These are phyloP conservation scores for Lasioglossum lativentre DNA, from an alignment of 2,888 invertebrate species.

Conservation along the genomic window DNA sequence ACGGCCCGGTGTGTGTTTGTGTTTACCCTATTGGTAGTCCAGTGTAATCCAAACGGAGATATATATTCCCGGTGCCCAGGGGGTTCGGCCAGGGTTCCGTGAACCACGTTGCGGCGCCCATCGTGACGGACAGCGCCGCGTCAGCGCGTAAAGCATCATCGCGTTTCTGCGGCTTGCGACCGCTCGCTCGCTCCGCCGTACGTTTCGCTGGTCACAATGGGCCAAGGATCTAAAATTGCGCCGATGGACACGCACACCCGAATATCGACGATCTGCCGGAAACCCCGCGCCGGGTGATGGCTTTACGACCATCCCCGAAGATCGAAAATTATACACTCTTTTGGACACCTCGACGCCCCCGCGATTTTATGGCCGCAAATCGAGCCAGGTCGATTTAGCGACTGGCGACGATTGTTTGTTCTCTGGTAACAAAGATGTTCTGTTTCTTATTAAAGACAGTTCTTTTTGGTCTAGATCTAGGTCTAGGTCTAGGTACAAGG, in stretches of 20 bases:
- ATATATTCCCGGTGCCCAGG: constrained; percentile 70
- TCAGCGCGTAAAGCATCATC: constrained; percentile 79
- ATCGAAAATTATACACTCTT: constrained; percentile 6
- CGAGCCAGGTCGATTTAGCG: background rate
- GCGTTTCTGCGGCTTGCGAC: constrained; percentile 72
- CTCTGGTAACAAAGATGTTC: background rate
- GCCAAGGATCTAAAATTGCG: constrained; percentile 46
- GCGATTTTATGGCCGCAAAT: background rate
- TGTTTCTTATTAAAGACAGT: background rate
- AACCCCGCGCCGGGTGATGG: background rate
- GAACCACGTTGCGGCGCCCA: constrained; percentile 73
- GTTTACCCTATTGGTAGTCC: constrained; percentile 78
- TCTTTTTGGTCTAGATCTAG: too few species aligned
- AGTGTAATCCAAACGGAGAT: constrained; percentile 80
- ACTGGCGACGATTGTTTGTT: background rate
- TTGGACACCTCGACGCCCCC: background rate
- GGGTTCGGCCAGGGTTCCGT: constrained; percentile 64
- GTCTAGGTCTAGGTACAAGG: too few species aligned
- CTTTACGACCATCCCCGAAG: constrained; percentile 2
- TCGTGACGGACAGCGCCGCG: constrained; percentile 77
- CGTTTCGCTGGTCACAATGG: constrained; percentile 45
- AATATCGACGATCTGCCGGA: constrained; percentile 12
- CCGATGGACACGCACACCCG: constrained; percentile 1
- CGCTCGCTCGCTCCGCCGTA: constrained; percentile 40
- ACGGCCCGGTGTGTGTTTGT: constrained; percentile 60